A percentile compares a stretch with the other conserved stretches of the same genome.
These are phyloP conservation scores for Otocyon megalotis DNA, from an alignment of 2,113 vertebrate genomes.

Conservation along the genomic window DNA sequence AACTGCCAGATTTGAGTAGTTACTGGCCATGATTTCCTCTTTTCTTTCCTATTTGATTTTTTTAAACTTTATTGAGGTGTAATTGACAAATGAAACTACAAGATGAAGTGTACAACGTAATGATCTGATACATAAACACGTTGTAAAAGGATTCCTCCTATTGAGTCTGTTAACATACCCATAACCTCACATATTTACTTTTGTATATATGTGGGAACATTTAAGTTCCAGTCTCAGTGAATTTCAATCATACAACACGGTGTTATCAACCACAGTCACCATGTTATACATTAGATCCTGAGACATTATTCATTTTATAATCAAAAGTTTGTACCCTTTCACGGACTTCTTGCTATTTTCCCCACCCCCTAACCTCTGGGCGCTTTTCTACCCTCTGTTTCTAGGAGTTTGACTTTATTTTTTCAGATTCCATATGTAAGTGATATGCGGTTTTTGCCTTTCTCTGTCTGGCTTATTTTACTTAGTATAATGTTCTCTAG, in stretches of 20 bases:
- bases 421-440: background rate
- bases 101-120: background rate
- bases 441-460: background rate
- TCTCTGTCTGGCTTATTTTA: background rate
- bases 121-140: background rate
- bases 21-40: background rate
- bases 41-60: slow-evolving; percentile 8
- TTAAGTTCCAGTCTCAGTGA: background rate
- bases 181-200: background rate
- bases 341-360: background rate
- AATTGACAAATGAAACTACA: background rate
- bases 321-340: background rate
- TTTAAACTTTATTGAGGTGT: background rate
- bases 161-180: background rate
- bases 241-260: background rate
- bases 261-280: background rate
- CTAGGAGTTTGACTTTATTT: background rate
- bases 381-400: background rate
- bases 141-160: background rate
- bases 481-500: background rate
- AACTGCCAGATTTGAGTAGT: background rate
- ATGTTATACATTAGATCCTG: background rate
- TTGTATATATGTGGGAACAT: background rate
- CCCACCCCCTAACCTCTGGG: background rate
- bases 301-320: background rate